Evolutionary conservation across 2,113 vertebrate species (phyloP).

Genomic region (Corvus cornix): DNA sequence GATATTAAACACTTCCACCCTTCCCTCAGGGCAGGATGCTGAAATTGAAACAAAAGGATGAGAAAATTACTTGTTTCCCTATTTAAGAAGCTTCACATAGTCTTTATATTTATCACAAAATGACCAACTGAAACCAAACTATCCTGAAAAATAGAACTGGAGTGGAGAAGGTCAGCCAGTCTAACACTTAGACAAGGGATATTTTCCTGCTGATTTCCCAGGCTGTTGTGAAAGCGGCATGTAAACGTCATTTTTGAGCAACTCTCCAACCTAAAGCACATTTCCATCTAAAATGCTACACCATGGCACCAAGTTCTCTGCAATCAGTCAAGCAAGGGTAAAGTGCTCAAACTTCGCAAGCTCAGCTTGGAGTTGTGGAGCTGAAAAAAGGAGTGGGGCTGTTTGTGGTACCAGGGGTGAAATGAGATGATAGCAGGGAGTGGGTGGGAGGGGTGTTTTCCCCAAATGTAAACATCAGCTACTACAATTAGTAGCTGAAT

Average conservation of each 20-base stretch:
- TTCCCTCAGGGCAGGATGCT: not conserved
- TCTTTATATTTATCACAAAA: not conserved
- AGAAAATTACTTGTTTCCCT: not conserved
- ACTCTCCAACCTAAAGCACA: not conserved
- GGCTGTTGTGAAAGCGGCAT: not conserved
- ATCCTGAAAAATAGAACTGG: not conserved
- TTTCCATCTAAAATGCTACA: slow-evolving; percentile 4
- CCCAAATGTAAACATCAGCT: slow-evolving; percentile 9
- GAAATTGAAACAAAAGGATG: not conserved
- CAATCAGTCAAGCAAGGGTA: slow-evolving; percentile 7
- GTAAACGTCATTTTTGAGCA: not conserved
- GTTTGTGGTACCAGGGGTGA: not conserved
- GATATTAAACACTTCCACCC: not conserved
- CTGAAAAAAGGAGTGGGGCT: not conserved
- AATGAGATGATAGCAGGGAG: not conserved
- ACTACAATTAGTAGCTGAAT: not conserved
- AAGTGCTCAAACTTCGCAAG: slow-evolving; percentile 43
- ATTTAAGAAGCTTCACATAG: not conserved
- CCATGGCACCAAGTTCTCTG: slow-evolving; percentile 3
- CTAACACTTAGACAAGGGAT: not conserved
- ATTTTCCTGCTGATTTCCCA: not conserved
- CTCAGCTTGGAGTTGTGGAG: not conserved
- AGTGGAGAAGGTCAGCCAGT: not conserved
- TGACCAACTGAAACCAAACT: not conserved
- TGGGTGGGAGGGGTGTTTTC: not conserved